Percentiles rank a stretch among this genome's conserved stretches.
Evolutionary conservation across 2,113 vertebrate species (phyloP).

Genomic region (Phocoena sinus): DNA sequence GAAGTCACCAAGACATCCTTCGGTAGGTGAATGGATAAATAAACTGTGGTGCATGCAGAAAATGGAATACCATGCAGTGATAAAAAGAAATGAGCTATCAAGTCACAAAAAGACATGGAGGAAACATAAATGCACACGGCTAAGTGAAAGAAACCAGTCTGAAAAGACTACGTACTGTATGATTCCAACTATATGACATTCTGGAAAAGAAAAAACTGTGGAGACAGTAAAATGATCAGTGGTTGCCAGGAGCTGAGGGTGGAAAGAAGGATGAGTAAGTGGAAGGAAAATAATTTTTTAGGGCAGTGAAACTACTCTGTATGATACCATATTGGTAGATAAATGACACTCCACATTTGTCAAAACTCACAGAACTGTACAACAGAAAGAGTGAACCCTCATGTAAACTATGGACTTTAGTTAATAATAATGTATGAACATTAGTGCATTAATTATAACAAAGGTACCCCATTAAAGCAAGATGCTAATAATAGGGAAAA

Average conservation of each 20-base stretch:
- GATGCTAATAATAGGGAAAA: not conserved
- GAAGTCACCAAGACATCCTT: not conserved
- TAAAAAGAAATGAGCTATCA: not conserved
- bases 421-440: not conserved
- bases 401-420: not conserved
- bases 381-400: not conserved
- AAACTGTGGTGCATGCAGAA: not conserved
- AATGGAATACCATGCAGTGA: not conserved
- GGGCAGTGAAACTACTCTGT: not conserved
- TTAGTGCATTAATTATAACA: not conserved
- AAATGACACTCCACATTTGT: not conserved
- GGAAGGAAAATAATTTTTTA: not conserved
- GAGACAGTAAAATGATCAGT: too few species aligned
- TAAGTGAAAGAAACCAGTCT: not conserved
- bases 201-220: not conserved
- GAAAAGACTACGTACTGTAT: not conserved
- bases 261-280: too few species aligned
- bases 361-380: not conserved
- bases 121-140: not conserved
- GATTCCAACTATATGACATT: not conserved
- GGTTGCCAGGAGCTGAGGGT: not conserved
- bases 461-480: not conserved
- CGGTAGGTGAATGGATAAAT: not conserved
- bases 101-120: not conserved
- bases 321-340: too few species aligned